phyloP scores from a whole-genome alignment of 2,888 invertebrate species.

The Lepidocyrtinus sp. region DNA sequence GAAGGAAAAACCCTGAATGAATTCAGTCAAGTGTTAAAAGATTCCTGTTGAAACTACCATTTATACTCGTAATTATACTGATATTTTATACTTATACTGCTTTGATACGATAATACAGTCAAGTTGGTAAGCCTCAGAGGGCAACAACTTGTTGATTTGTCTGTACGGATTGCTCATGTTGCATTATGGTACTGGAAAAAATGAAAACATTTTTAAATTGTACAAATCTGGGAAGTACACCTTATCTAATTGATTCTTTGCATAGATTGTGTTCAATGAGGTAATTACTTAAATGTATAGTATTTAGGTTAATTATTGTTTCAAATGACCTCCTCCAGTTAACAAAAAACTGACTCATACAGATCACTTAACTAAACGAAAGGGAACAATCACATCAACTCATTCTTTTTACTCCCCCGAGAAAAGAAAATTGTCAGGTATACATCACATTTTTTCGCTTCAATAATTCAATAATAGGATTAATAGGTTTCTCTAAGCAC shows the following conservation, averaged over 20 bases:
- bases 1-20: constrained; percentile 53
- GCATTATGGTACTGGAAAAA: not conserved
- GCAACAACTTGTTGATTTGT: constrained; percentile 49
- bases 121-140: constrained; percentile 2
- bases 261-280: not conserved
- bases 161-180: constrained; percentile 54
- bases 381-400: too few species aligned
- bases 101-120: constrained; percentile 17
- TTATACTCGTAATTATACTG: too few species aligned
- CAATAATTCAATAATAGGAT: too few species aligned
- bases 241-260: not conserved
- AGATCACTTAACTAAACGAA: not conserved
- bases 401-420: too few species aligned
- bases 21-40: constrained; percentile 44
- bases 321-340: too few species aligned
- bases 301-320: too few species aligned
- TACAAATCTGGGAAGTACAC: not conserved
- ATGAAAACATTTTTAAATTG: not conserved
- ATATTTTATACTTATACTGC: too few species aligned
- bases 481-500: too few species aligned
- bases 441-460: too few species aligned
- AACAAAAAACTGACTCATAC: too few species aligned
- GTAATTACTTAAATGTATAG: not conserved
- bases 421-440: too few species aligned
- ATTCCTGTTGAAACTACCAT: too few species aligned